Percentiles rank a stretch among this genome's conserved stretches.
phyloP scores from a whole-genome alignment of 2,888 invertebrate species.

The Phorcus lineatus region DNA sequence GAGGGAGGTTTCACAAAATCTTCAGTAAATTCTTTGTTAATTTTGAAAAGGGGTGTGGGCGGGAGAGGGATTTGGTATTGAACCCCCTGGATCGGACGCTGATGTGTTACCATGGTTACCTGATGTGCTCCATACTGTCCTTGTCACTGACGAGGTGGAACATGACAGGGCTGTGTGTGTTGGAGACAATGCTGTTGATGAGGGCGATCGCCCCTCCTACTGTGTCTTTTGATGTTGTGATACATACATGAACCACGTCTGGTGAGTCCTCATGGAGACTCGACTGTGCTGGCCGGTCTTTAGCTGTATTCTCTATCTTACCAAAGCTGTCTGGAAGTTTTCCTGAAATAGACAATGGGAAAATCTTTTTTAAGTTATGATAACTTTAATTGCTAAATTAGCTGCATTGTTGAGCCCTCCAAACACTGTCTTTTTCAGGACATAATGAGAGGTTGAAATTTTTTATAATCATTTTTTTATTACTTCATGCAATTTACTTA shows the following conservation, averaged over 20 bases:
- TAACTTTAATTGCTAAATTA: no score
- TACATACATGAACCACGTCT: conserved; percentile 56
- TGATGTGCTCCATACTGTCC: conserved; percentile 52
- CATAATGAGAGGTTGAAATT: no score
- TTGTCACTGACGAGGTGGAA: conserved; percentile 69
- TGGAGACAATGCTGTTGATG: conserved; percentile 71
- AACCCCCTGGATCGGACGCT: no score
- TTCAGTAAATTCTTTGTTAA: no score
- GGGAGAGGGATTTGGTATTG: no score
- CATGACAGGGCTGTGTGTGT: conserved; percentile 65
- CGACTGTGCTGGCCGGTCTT: background rate
- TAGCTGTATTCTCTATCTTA: background rate
- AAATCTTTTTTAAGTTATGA: no score
- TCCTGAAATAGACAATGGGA: background rate
- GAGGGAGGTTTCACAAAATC: no score
- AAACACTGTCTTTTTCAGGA: no score
- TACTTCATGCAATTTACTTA: no score
- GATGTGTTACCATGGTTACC: conserved; percentile 44
- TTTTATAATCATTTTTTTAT: no score
- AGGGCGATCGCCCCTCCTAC: conserved; percentile 72
- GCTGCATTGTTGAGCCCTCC: no score
- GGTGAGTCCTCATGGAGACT: background rate
- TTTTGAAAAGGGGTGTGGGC: no score
- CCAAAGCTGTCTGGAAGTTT: background rate
- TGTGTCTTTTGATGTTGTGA: conserved; percentile 65